Conservation (phyloP, 2,888 invertebrate species). For the Coremacera marginata region DNA sequence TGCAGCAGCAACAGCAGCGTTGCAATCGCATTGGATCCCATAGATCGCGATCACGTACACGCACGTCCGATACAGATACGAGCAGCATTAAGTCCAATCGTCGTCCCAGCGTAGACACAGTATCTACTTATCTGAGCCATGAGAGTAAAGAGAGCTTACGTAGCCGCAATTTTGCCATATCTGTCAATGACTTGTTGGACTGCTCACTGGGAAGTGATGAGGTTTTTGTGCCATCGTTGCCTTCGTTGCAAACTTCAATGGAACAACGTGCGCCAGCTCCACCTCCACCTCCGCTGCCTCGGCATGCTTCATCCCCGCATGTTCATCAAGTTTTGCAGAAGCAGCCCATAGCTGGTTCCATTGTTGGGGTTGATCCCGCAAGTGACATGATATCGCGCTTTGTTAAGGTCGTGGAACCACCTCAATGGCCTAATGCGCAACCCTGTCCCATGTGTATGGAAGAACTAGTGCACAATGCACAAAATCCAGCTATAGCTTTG, state of each 20-base stretch:
- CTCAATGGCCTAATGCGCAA: slow-evolving; percentile 78
- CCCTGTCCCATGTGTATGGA: slow-evolving; percentile 80
- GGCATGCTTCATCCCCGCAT: slow-evolving; percentile 48
- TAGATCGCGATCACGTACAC: slow-evolving; percentile 67
- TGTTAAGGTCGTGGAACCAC: slow-evolving; percentile 77
- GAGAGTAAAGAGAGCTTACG: slow-evolving; percentile 81
- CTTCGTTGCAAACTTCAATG: slow-evolving; percentile 58
- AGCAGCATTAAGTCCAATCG: slow-evolving; percentile 83
- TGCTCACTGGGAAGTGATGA: slow-evolving; percentile 81
- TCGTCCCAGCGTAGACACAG: slow-evolving; percentile 87
- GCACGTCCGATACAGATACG: slow-evolving; percentile 70
- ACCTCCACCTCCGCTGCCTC: slow-evolving; percentile 59
- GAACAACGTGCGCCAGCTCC: slow-evolving; percentile 63
- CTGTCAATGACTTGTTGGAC: slow-evolving; percentile 78
- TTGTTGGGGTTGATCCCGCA: slow-evolving; percentile 71
- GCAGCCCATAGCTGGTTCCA: slow-evolving; percentile 68
- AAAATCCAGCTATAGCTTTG: slow-evolving; percentile 75
- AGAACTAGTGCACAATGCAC: slow-evolving; percentile 69
- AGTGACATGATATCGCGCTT: slow-evolving; percentile 76
- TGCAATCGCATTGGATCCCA: slow-evolving; percentile 63
- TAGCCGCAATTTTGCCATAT: slow-evolving; percentile 71
- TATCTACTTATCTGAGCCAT: slow-evolving; percentile 89
- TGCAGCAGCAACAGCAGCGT: slow-evolving; percentile 61
- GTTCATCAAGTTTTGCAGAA: slow-evolving; percentile 56
- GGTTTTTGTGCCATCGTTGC: slow-evolving; percentile 72